These are phyloP conservation scores for Siniperca scherzeri DNA, from an alignment of 2,797 vertebrate species.

Conservation along the genomic window DNA sequence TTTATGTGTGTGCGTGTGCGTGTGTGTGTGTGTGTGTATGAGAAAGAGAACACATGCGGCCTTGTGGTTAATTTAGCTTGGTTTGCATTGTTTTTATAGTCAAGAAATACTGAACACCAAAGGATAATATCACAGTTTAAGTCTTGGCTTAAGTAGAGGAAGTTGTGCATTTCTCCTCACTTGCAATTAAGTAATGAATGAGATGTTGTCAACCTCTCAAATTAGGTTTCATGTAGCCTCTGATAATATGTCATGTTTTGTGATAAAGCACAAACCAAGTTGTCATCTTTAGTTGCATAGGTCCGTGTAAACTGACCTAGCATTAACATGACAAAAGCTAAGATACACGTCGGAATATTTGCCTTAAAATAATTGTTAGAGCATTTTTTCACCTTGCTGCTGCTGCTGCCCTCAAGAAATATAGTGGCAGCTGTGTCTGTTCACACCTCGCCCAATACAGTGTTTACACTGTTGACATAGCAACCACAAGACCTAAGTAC, in stretches of 20 bases:
- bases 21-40: slow-evolving; percentile 13
- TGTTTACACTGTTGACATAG: slow-evolving; percentile 72
- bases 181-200: slow-evolving; percentile 8
- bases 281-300: background rate
- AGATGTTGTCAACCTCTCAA: slow-evolving; percentile 14
- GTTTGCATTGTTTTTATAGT: slow-evolving; percentile 50
- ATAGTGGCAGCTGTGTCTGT: slow-evolving; percentile 73
- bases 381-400: slow-evolving; percentile 53
- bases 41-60: slow-evolving; percentile 15
- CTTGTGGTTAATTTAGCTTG: slow-evolving; percentile 45
- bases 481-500: slow-evolving; percentile 53
- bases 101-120: slow-evolving; percentile 30
- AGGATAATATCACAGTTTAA: slow-evolving; percentile 29
- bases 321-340: background rate
- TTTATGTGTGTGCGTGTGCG: slow-evolving; percentile 31
- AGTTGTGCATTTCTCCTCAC: slow-evolving; percentile 15
- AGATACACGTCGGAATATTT: slow-evolving; percentile 1
- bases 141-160: background rate
- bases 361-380: slow-evolving; percentile 39
- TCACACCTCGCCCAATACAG: slow-evolving; percentile 75
- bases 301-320: background rate
- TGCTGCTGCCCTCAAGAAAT: slow-evolving; percentile 53
- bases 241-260: slow-evolving; percentile 20
- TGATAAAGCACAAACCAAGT: background rate
- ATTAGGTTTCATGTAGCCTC: background rate